Percentiles rank a stretch among this genome's conserved stretches.
These are phyloP conservation scores for Hemiscyllium ocellatum DNA, from an alignment of 2,113 vertebrate genomes.

Conservation along the genomic window DNA sequence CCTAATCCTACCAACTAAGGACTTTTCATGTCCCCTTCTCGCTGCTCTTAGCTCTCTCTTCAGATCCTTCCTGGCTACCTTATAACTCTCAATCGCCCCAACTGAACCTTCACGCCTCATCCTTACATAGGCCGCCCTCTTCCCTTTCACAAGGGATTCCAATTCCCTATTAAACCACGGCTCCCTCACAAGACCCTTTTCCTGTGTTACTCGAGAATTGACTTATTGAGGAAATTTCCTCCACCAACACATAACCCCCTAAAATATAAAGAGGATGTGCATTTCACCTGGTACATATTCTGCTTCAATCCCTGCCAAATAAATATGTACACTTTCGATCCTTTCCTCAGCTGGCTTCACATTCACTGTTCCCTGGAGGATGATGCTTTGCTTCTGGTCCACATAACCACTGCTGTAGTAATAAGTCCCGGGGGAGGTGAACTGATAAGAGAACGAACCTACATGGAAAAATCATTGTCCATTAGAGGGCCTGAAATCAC, in stretches of 20 bases:
- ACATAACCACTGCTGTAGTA: conserved; percentile 74
- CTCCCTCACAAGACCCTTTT: no score
- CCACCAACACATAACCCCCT: neutral
- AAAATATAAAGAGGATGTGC: neutral
- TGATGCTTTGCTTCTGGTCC: conserved; percentile 41
- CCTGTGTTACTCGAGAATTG: neutral
- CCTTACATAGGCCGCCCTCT: no score
- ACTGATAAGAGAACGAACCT: conserved; percentile 67
- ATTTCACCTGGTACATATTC: conserved; percentile 48
- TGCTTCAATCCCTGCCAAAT: conserved; percentile 54
- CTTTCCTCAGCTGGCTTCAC: conserved; percentile 51
- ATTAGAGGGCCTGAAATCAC: neutral
- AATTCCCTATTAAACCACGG: no score
- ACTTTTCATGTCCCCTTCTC: no score
- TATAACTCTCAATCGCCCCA: no score
- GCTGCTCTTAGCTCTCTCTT: no score
- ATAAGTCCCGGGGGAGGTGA: conserved; percentile 61
- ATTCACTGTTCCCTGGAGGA: conserved; percentile 65
- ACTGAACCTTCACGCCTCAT: no score
- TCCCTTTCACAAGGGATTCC: no score
- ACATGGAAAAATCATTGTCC: neutral
- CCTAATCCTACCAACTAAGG: no score
- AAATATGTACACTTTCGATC: conserved; percentile 48
- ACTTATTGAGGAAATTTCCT: neutral
- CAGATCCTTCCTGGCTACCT: no score